Conservation (phyloP, 2,888 invertebrate species). For the Phymatocera aterrima region DNA sequence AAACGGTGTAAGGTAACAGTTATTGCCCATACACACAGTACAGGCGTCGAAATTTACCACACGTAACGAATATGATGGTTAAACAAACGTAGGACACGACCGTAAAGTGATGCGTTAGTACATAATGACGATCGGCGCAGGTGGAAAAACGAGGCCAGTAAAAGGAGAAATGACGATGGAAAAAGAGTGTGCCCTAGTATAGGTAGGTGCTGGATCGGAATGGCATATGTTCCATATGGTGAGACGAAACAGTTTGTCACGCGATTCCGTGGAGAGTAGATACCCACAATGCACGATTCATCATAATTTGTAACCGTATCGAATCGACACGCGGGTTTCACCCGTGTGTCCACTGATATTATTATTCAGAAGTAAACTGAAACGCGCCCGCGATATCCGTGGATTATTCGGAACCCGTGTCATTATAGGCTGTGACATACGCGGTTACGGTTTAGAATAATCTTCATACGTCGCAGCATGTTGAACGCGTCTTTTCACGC, state of each 20-base stretch:
- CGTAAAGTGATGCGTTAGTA: no score
- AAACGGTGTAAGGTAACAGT: no score
- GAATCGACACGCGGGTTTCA: constrained; percentile 16
- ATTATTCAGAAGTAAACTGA: not conserved
- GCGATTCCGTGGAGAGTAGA: not conserved
- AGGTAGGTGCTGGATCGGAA: not conserved
- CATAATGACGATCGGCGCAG: not conserved
- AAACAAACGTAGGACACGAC: no score
- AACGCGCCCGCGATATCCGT: not conserved
- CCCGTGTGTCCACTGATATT: not conserved
- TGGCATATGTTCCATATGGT: not conserved
- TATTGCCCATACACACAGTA: no score
- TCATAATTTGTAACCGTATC: constrained; percentile 43
- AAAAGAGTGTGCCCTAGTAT: not conserved
- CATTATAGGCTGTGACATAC: not conserved
- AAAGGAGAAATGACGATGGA: not conserved
- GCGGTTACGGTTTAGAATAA: not conserved
- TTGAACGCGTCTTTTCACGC: no score
- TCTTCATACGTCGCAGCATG: no score
- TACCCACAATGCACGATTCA: constrained; percentile 14
- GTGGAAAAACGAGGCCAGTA: not conserved
- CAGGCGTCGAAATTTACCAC: no score
- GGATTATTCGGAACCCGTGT: not conserved
- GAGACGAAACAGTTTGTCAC: constrained; percentile 1
- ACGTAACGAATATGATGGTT: no score